Evolutionary conservation across 1,140 invertebrate species (phyloP).

Genomic region (Camponotus vicinus): DNA sequence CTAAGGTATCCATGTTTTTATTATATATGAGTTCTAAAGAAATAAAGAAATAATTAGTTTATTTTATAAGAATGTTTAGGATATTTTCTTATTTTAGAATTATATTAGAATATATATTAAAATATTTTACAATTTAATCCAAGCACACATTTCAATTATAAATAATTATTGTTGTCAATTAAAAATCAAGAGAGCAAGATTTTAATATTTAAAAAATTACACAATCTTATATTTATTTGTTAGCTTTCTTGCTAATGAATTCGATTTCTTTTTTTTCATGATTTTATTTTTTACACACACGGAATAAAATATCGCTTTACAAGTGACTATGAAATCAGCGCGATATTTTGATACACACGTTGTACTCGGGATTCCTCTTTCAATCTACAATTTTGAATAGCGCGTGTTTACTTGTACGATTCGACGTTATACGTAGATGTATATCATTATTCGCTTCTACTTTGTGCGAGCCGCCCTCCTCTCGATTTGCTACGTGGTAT

Average conservation of each 20-base stretch:
- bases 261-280: not conserved
- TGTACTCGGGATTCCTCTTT: not conserved
- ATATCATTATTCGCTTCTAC: slow-evolving; percentile 42
- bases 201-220: not conserved
- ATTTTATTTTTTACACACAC: not conserved
- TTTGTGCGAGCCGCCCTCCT: slow-evolving; percentile 55
- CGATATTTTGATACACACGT: not conserved
- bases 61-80: no score
- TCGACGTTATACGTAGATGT: slow-evolving; percentile 40
- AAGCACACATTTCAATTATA: no score
- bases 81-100: no score
- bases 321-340: not conserved
- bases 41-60: no score
- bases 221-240: no score
- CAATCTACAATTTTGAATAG: not conserved
- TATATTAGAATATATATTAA: no score
- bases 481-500: slow-evolving; percentile 22
- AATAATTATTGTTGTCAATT: slow-evolving; percentile 4
- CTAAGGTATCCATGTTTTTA: no score
- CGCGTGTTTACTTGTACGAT: slow-evolving; percentile 29
- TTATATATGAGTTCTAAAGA: no score
- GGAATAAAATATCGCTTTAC: not conserved
- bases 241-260: not conserved
- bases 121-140: no score
- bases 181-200: not conserved